Conservation (phyloP, 1,140 invertebrate species). For the Drosophila saltans region DNA sequence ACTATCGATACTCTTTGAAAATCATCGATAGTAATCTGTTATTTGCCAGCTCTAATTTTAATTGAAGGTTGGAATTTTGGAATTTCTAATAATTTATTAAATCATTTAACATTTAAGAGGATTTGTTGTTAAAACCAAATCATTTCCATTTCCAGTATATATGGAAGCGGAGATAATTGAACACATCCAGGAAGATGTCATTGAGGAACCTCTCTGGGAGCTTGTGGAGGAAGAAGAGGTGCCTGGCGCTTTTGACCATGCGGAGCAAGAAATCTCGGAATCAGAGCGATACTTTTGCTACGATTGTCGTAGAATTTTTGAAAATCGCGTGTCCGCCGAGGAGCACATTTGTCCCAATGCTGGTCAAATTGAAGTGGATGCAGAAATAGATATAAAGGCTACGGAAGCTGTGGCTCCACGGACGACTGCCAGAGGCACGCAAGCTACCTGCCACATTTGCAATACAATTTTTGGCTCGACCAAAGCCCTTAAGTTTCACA, state of each 20-base stretch:
- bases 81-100: too few species aligned
- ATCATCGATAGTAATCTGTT: too few species aligned
- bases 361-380: conserved; percentile 5
- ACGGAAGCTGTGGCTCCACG: conserved; percentile 27
- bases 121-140: too few species aligned
- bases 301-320: conserved; percentile 71
- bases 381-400: conserved; percentile 18
- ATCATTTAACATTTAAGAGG: too few species aligned
- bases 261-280: conserved; percentile 19
- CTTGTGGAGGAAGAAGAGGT: conserved; percentile 42
- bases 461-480: conserved; percentile 87
- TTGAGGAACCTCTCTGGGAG: conserved; percentile 56
- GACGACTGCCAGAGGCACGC: background rate
- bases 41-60: conserved; percentile 8
- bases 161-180: conserved; percentile 46
- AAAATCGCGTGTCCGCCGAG: conserved; percentile 63
- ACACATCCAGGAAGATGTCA: background rate
- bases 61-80: too few species aligned
- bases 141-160: background rate
- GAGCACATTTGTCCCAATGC: conserved; percentile 63
- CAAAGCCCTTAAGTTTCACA: conserved; percentile 86
- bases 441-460: conserved; percentile 85
- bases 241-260: background rate
- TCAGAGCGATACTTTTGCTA: conserved; percentile 74
- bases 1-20: too few species aligned